phyloP scores from a whole-genome alignment of 92 coral and sea anemone species.

The Scolanthus callimorphus region DNA sequence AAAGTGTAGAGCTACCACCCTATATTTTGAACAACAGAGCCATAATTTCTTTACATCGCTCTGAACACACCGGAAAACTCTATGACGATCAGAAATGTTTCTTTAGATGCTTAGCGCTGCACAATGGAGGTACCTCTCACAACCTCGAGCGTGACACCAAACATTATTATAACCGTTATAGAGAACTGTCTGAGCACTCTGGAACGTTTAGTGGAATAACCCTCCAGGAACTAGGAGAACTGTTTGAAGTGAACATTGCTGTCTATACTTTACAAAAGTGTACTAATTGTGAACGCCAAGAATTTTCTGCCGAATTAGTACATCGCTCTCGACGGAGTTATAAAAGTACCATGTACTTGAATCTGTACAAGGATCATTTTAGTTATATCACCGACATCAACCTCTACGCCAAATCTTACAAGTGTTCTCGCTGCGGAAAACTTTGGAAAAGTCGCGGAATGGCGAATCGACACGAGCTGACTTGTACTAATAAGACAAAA shows the following conservation, averaged over 20 bases:
- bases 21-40: background rate
- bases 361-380: constrained; percentile 31
- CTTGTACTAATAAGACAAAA: background rate
- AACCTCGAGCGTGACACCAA: no score
- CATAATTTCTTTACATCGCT: no score
- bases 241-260: constrained; percentile 12
- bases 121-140: no score
- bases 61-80: no score
- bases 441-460: background rate
- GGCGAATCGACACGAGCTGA: constrained; percentile 11
- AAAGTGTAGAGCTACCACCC: background rate
- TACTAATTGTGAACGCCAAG: background rate
- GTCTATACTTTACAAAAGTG: constrained; percentile 5
- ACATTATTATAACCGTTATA: no score
- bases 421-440: constrained; percentile 33
- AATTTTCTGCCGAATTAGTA: constrained; percentile 2
- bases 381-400: constrained; percentile 15
- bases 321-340: constrained; percentile 23
- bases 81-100: no score
- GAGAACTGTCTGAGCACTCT: no score
- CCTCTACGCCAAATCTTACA: constrained; percentile 11
- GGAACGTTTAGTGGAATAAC: no score
- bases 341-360: constrained; percentile 20
- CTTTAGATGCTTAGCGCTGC: no score
- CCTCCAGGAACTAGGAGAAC: background rate